Base-by-base conservation (phyloP, 2,888 invertebrate species). In the Drosophila neotestacea region DNA sequence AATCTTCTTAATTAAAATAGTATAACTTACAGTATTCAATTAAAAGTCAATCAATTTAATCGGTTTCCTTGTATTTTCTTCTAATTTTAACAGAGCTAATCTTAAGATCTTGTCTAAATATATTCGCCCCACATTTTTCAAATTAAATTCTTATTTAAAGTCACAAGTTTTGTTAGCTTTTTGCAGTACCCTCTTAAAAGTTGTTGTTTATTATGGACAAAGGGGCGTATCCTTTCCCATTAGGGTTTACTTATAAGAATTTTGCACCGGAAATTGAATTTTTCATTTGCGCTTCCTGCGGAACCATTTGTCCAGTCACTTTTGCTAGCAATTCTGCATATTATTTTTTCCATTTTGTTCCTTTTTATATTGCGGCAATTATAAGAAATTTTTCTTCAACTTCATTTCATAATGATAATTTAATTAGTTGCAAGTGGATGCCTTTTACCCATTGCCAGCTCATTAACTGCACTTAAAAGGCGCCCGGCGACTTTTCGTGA, bases 401-500 rank as follows among this genome's bases (percentile, higher is more conserved):
- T 73, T 79, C 54, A 46, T 54, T 70, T 59, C 55, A 54, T 76
- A 87, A 83, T 82, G 85, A 84, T 88, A 88, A 85, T 87, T 88
- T 87, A 85, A 88, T 85, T 88, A 88, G 89, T 63, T 85, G 79
- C 82, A 76, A 88, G 85, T 81, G 56, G 67, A 46, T 81, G 78
- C 50, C 71, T 58, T 58, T 58, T 47, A 47, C 55, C 63, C 65
- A 51, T 66, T 80, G 73, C 65, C 70, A 64, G 61, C 79, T 79
- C 84, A 88, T 87, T 87, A 84, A 88, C 64, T 89, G 89, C 84
- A 88, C 85, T 84, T 88, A 84, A 88, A 64, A 39, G 68, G 32
- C 69, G 69, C 44, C 48, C 50, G 44, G 36, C 69, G 66, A 69
- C 69, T 71, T 81, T 88, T 81, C 62, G 56, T 84, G 79, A 78